Conservation (phyloP, 2,888 invertebrate species). For the Zhuqinia jingwanae region DNA sequence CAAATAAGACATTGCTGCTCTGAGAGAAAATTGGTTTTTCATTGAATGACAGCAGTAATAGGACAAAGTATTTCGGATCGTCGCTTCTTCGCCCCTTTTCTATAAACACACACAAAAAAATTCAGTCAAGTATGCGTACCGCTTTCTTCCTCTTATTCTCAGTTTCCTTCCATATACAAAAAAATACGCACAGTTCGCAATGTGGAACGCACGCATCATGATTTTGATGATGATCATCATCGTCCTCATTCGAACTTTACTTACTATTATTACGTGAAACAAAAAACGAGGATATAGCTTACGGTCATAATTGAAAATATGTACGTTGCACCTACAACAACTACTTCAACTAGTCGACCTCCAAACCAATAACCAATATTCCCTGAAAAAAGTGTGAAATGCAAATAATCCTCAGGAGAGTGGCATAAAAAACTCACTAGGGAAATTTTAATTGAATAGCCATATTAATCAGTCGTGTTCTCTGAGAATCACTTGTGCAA, state of each 20-base stretch:
- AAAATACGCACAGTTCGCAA: neutral
- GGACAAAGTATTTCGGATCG: constrained; percentile 69
- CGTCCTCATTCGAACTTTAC: constrained; percentile 40
- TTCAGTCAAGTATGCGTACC: constrained; percentile 27
- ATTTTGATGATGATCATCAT: too few species aligned
- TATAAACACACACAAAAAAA: constrained; percentile 15
- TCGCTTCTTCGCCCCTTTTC: constrained; percentile 22
- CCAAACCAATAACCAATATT: too few species aligned
- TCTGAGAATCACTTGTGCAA: too few species aligned
- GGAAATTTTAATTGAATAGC: too few species aligned
- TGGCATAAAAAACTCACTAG: too few species aligned
- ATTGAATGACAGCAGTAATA: constrained; percentile 73
- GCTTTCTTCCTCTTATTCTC: neutral
- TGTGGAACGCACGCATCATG: constrained; percentile 1
- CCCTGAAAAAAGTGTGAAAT: too few species aligned
- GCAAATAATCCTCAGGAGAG: too few species aligned
- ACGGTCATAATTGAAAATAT: too few species aligned
- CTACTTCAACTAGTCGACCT: too few species aligned
- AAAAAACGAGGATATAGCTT: constrained; percentile 50
- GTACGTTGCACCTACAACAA: too few species aligned
- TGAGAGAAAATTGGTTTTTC: constrained; percentile 73
- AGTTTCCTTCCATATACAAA: neutral
- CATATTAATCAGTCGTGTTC: too few species aligned
- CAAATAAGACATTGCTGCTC: constrained; percentile 68
- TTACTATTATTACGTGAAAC: constrained; percentile 51